Evolutionary conservation across 1,140 invertebrate species (phyloP), one percentile per base, ranked within the genome.

Genomic region (Drosophila suzukii): DNA sequence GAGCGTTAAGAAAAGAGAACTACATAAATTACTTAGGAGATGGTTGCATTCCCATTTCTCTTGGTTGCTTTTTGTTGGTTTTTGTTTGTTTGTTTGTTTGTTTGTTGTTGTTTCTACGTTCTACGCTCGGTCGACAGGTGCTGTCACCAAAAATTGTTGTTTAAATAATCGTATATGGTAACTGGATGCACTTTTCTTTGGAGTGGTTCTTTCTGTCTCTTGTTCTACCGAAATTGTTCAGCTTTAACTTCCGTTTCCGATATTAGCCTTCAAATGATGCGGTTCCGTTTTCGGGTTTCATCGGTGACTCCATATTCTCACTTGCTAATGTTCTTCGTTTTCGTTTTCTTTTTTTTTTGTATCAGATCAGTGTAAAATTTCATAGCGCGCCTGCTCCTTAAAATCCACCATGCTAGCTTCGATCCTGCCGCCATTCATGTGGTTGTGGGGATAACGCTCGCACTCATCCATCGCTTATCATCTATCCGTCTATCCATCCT

Each of bases 101-200:
- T 34, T 34, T 34, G 7, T 34, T 34, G 27, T 34, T 34, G 32
- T 34, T 10, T 53, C 61, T 75, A 61, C 32, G 44, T 63, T 43
- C 73, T 76, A 76, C 43, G 13, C 38, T 65, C 50, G 58, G 54
- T 24, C 17, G 43, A 56, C 43, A 57, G 63, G 43, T 54, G 53
- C 60, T 30, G 36, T 53, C 60, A 51, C 34, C 51, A 56, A 67
- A 47, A 74, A 27, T 49, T 65, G 39, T 76, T 44, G 44, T 61
- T 65, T 81, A 77, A 74, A 74, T 74, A 71, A 58, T 70, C 38
- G 54, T 83, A 65, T 78, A 65, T 78, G 51, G 41, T 81, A 81
- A 85, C 70, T 82, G 78, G 83, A 88, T 85, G 83, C 75, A 78
- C 61, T 49, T 71, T 78, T 85, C 83, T 85, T 85, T 85, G 83